Conservation (phyloP, 2,113 vertebrate genomes). For the Sceloporus tristichus region DNA sequence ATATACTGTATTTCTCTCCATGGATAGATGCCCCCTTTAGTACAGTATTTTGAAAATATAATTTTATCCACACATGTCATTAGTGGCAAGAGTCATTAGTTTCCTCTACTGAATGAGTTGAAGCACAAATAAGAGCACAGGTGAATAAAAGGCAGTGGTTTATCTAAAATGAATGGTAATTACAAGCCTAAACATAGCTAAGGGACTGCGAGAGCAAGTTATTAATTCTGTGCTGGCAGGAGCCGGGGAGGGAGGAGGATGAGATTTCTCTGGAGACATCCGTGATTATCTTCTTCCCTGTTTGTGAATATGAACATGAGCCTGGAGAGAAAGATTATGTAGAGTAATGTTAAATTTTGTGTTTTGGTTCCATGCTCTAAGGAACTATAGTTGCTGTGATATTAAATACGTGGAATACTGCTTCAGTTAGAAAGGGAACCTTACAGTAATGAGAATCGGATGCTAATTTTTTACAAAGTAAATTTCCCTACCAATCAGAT, state of each 20-base stretch:
- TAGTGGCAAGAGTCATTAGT: slow-evolving; percentile 1
- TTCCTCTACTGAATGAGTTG: slow-evolving; percentile 4
- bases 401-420: not conserved
- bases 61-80: not conserved
- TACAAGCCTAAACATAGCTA: slow-evolving; percentile 3
- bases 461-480: not conserved
- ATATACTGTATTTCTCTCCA: not conserved
- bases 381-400: not conserved
- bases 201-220: not conserved
- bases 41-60: not conserved
- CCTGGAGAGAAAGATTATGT: slow-evolving; percentile 24
- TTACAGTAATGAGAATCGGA: not conserved
- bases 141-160: not conserved
- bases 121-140: not conserved
- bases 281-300: not conserved
- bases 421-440: not conserved
- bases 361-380: not conserved
- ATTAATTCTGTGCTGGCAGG: not conserved
- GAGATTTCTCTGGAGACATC: not conserved
- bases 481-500: not conserved
- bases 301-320: slow-evolving; percentile 11
- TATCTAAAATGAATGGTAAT: not conserved
- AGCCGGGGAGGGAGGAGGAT: not conserved
- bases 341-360: slow-evolving; percentile 6
- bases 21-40: not conserved